These are phyloP conservation scores for Tillus elongatus DNA, from an alignment of 2,888 invertebrate genomes.

Conservation along the genomic window DNA sequence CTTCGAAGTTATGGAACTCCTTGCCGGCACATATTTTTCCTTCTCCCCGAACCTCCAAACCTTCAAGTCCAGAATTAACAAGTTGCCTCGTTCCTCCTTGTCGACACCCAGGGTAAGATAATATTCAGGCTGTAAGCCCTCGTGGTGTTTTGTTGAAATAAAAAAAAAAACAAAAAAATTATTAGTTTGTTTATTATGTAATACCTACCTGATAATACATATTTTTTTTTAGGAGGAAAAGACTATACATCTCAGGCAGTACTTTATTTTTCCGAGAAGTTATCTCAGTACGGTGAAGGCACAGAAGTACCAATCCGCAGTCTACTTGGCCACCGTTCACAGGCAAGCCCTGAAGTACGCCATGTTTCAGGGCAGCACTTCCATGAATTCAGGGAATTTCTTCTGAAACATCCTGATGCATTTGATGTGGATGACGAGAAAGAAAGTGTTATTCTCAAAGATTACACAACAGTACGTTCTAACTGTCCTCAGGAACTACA, in stretches of 20 bases:
- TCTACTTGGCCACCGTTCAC: slow-evolving; percentile 90
- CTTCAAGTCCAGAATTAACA: too few relatives aligned
- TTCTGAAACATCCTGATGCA: slow-evolving; percentile 72
- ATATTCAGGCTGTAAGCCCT: too few relatives aligned
- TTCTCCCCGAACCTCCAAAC: too few relatives aligned
- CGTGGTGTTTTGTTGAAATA: too few relatives aligned
- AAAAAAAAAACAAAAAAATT: slow-evolving; percentile 1
- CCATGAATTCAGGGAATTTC: slow-evolving; percentile 87
- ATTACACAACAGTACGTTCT: slow-evolving; percentile 37
- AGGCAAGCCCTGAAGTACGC: slow-evolving; percentile 93
- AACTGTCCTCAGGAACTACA: slow-evolving; percentile 59
- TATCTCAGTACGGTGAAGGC: slow-evolving; percentile 89
- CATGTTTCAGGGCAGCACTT: slow-evolving; percentile 92
- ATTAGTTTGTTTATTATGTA: too few relatives aligned
- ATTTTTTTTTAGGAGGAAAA: slow-evolving; percentile 59
- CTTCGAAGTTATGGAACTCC: too few relatives aligned
- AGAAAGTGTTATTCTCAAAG: slow-evolving; percentile 64
- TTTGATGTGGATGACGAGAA: slow-evolving; percentile 80
- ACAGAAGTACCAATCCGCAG: slow-evolving; percentile 96
- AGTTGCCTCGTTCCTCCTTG: too few relatives aligned
- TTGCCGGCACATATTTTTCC: too few relatives aligned
- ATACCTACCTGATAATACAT: too few relatives aligned
- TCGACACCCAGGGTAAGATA: too few relatives aligned
- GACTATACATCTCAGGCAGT: slow-evolving; percentile 95
- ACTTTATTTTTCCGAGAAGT: slow-evolving; percentile 92